Base-by-base conservation (phyloP, 2,797 vertebrate genomes). In the Spheniscus humboldti region DNA sequence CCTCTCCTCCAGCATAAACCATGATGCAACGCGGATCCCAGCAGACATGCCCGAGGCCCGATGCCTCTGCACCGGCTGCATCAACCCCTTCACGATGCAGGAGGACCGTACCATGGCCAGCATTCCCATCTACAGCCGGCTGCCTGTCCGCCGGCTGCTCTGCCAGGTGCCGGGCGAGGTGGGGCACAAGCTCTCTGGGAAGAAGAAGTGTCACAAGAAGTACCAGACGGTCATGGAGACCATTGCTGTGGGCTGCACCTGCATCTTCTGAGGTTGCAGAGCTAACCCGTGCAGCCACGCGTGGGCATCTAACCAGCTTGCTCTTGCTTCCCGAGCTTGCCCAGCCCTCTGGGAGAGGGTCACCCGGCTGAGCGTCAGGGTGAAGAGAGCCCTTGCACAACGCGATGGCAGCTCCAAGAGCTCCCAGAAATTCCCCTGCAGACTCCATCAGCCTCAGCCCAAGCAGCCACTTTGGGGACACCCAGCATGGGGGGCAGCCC, bases 71-170 rank as follows among this genome's bases (percentile, higher is more conserved):
- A 90, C 97, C 0, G 98, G 98, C 69, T 99, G 98, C 79, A 98
- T 99, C 94, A 99, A 98, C 95, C 98, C 98, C 39, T 99, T 99
- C 97, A 99, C 98, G 13, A 98, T 98, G 98, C 98, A 99, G 97
- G 98, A 99, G 92, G 98, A 99, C 86, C 98, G 98, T 83, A 98
- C 97, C 97, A 98, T 99, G 98, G 98, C 98, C 96, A 99, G 98
- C 92, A 97, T 98, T 25, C 98, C 98, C 12, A 98, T 99, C 97
- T 98, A 98, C 96, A 98, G 98, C 94, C 98, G 98, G 80, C 98
- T 99, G 92, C 98, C 98, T 0, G 98, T 99, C 86, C 98, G 98
- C 78, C 97, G 98, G 72, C 97, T 97, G 69, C 97, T 98, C 66
- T 99, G 98, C 93, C 98, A 97, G 1, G 75, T 64, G 4, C 74